Conservation (phyloP, 2,113 vertebrate species). For the Polyodon spathula region DNA sequence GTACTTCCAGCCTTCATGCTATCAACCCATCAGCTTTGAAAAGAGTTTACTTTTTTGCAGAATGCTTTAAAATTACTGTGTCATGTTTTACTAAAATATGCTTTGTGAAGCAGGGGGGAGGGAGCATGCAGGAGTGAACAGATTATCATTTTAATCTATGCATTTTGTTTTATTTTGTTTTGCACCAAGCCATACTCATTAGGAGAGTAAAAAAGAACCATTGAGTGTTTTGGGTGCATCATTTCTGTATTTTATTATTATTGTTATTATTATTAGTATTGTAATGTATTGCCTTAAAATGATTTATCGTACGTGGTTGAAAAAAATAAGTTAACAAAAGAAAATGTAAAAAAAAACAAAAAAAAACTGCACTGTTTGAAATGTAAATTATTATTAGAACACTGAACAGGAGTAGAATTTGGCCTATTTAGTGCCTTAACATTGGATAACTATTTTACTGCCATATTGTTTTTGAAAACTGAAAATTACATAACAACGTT, state of each 20-base stretch:
- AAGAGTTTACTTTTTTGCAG: constrained; percentile 24
- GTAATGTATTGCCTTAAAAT: constrained; percentile 89
- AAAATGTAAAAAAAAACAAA: constrained; percentile 70
- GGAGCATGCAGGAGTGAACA: constrained; percentile 57
- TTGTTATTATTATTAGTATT: constrained; percentile 46
- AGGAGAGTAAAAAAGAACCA: constrained; percentile 65
- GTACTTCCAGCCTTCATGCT: constrained; percentile 64
- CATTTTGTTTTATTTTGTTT: constrained; percentile 70
- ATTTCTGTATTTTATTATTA: constrained; percentile 60
- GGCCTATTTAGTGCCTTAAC: constrained; percentile 92
- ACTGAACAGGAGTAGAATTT: constrained; percentile 83
- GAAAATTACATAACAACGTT: constrained; percentile 35
- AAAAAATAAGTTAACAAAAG: constrained; percentile 94
- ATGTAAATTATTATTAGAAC: constrained; percentile 98
- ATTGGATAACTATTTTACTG: constrained; percentile 84
- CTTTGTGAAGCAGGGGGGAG: constrained; percentile 20
- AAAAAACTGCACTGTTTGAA: constrained; percentile 98
- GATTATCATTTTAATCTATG: constrained; percentile 90
- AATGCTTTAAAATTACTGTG: constrained; percentile 43
- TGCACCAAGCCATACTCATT: constrained; percentile 88
- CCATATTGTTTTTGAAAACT: constrained; percentile 62
- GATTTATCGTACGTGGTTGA: constrained; percentile 75
- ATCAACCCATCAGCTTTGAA: constrained; percentile 54
- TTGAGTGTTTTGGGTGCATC: constrained; percentile 67
- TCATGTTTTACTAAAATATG: constrained; percentile 61